Conservation (phyloP, 2,888 invertebrate species). For the Brenthis ino region DNA sequence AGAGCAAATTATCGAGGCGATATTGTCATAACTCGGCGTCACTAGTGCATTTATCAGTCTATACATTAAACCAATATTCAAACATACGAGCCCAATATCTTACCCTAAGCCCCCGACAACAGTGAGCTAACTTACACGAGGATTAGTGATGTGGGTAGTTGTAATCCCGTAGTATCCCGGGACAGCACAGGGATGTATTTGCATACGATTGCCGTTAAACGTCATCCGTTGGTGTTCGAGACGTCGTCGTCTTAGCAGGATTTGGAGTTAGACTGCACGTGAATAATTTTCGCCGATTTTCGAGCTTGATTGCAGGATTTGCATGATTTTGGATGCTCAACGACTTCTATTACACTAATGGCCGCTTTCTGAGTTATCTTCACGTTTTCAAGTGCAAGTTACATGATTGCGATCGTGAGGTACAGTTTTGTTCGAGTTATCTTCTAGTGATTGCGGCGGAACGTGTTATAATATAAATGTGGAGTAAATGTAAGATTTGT, state of each 20-base stretch:
- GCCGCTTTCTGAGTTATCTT: constrained; percentile 37
- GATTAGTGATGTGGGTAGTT: constrained; percentile 64
- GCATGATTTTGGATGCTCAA: constrained; percentile 34
- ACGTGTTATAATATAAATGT: constrained; percentile 1
- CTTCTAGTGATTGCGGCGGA: constrained; percentile 13
- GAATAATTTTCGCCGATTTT: constrained; percentile 51
- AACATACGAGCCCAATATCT: constrained; percentile 60
- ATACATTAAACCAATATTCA: constrained; percentile 49
- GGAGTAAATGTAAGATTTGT: not conserved
- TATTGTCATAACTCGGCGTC: constrained; percentile 46
- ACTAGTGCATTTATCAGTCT: constrained; percentile 41
- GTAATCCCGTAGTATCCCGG: constrained; percentile 61
- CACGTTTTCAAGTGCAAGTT: constrained; percentile 25
- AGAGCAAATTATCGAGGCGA: constrained; percentile 32
- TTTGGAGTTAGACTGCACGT: constrained; percentile 45
- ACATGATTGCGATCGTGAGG: constrained; percentile 18
- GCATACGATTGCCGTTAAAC: constrained; percentile 74
- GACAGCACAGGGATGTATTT: constrained; percentile 57
- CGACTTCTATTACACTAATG: constrained; percentile 40
- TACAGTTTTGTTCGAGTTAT: constrained; percentile 17
- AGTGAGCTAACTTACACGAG: constrained; percentile 55
- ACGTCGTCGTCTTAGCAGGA: constrained; percentile 60
- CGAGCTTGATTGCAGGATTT: constrained; percentile 35
- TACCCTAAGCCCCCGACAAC: constrained; percentile 64
- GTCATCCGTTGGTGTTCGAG: constrained; percentile 72